Conservation (phyloP, 2,113 vertebrate genomes). For the Melanerpes formicivorus region DNA sequence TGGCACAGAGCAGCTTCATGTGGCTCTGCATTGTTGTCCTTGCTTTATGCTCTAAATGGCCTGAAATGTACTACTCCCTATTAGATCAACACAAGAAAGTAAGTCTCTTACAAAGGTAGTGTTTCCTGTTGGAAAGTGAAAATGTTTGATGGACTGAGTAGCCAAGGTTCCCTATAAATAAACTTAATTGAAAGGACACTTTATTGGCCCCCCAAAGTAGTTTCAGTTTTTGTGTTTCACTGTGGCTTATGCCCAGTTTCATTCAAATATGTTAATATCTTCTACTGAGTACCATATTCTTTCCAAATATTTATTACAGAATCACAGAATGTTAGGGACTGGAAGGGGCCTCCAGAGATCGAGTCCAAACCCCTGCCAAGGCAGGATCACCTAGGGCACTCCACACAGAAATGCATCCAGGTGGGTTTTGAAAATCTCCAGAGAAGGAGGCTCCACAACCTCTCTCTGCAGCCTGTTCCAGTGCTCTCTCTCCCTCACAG, state of each 20-base stretch:
- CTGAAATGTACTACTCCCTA: constrained; percentile 33
- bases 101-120: constrained; percentile 21
- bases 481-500: no score
- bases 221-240: background rate
- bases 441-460: no score
- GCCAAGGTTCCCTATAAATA: background rate
- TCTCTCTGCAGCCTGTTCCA: no score
- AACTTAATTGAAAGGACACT: background rate
- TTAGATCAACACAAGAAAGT: constrained; percentile 17
- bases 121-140: constrained; percentile 43
- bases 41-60: constrained; percentile 53
- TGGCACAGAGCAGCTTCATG: constrained; percentile 22
- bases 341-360: no score
- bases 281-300: background rate
- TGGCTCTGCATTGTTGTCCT: constrained; percentile 49
- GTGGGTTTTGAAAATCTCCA: no score
- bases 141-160: constrained; percentile 16
- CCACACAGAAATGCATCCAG: no score
- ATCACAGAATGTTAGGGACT: no score
- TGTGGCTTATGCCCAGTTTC: background rate
- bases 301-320: background rate
- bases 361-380: no score
- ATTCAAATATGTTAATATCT: background rate
- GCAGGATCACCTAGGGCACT: no score
- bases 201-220: background rate